Evolutionary conservation across 2,113 vertebrate species (phyloP).

Genomic region (Aramus guarauna): DNA sequence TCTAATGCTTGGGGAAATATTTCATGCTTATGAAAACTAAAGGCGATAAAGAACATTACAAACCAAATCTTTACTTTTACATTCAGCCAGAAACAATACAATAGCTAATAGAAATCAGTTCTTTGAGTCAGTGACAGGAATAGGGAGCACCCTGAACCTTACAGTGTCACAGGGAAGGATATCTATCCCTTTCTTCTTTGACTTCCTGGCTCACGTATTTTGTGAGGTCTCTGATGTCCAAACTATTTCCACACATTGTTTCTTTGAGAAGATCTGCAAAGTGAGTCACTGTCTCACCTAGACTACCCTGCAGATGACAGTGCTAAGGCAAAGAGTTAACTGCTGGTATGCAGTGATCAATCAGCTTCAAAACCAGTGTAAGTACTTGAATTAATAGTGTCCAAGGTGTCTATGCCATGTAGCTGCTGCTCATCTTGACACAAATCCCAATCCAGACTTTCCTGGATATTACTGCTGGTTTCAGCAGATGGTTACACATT

Average conservation of each 20-base stretch:
- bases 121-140: neutral
- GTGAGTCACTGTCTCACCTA: neutral
- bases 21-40: constrained; percentile 51
- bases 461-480: neutral
- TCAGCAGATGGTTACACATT: neutral
- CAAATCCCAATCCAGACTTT: neutral
- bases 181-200: neutral
- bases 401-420: neutral
- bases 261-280: neutral
- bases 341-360: neutral
- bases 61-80: constrained; percentile 44
- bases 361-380: neutral
- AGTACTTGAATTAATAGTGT: neutral
- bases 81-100: neutral
- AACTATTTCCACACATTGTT: neutral
- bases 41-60: constrained; percentile 48
- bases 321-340: neutral
- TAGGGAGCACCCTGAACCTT: neutral
- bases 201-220: neutral
- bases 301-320: neutral
- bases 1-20: constrained; percentile 59
- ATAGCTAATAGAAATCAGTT: neutral
- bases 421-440: neutral
- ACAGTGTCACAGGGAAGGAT: neutral
- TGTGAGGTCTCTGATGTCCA: neutral